Conservation (phyloP, 2,888 invertebrate species). For the Phyllotreta cruciferae region DNA sequence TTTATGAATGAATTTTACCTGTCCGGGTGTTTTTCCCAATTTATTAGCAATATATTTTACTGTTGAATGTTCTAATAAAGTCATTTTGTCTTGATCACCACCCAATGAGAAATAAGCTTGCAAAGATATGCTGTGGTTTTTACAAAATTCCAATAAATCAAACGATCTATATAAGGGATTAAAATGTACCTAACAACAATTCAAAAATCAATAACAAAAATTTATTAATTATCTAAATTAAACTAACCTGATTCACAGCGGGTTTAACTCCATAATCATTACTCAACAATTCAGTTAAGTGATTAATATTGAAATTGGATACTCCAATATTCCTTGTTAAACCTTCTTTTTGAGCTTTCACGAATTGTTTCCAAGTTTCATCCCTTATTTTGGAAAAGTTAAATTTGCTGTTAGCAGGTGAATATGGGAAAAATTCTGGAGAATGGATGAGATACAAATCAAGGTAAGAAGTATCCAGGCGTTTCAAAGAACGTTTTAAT, state of each 20-base stretch:
- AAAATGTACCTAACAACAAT: conserved; percentile 73
- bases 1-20: conserved; percentile 57
- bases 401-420: conserved; percentile 65
- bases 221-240: conserved; percentile 5
- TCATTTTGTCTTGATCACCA: conserved; percentile 61
- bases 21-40: conserved; percentile 66
- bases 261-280: conserved; percentile 66
- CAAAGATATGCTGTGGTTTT: conserved; percentile 69
- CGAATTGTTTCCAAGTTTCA: conserved; percentile 73
- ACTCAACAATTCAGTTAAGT: conserved; percentile 69
- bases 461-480: conserved; percentile 71
- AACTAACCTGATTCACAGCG: conserved; percentile 77
- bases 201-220: conserved; percentile 1
- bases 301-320: conserved; percentile 77
- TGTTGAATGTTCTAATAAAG: conserved; percentile 65
- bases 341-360: conserved; percentile 69
- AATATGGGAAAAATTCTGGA: conserved; percentile 70
- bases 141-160: conserved; percentile 70
- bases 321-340: conserved; percentile 75
- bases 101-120: conserved; percentile 85
- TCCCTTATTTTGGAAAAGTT: conserved; percentile 60
- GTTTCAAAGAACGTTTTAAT: conserved; percentile 66
- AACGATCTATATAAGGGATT: no score
- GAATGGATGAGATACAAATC: conserved; percentile 80
- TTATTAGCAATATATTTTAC: conserved; percentile 68